phyloP scores from a whole-genome alignment of 2,888 invertebrate genomes.

The Volucella zonaria region DNA sequence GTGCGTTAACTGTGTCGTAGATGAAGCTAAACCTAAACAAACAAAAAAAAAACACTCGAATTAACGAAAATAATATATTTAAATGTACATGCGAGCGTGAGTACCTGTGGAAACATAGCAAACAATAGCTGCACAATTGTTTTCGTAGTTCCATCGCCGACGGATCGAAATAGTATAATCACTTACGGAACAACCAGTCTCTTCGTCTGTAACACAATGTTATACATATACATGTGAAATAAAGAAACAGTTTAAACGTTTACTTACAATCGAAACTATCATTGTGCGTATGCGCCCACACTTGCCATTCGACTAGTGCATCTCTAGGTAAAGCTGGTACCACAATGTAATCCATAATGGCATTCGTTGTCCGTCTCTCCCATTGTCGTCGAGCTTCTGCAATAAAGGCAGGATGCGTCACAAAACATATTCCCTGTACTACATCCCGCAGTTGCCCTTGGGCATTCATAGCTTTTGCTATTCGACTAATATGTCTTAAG shows the following conservation, averaged over 20 bases:
- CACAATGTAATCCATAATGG: constrained; percentile 93
- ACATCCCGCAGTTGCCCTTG: constrained; percentile 91
- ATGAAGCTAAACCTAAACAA: constrained; percentile 81
- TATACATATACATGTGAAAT: background rate
- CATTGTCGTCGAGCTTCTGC: constrained; percentile 91
- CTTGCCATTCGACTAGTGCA: constrained; percentile 95
- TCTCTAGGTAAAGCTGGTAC: constrained; percentile 90
- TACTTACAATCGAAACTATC: constrained; percentile 92
- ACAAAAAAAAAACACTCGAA: background rate
- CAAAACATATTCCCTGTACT: constrained; percentile 94
- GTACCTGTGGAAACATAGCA: constrained; percentile 90
- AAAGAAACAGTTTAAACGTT: background rate
- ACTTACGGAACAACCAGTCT: constrained; percentile 93
- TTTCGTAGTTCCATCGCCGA: constrained; percentile 94
- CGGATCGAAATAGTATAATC: constrained; percentile 92
- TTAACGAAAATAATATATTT: background rate
- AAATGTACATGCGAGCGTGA: too few species aligned
- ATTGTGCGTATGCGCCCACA: constrained; percentile 94
- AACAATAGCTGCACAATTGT: constrained; percentile 92
- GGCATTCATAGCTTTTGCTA: constrained; percentile 91
- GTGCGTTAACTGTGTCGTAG: constrained; percentile 82
- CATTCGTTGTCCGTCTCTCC: constrained; percentile 92
- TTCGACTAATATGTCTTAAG: constrained; percentile 91
- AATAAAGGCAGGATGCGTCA: constrained; percentile 88
- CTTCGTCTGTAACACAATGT: constrained; percentile 87